Conservation (phyloP, 2,888 invertebrate genomes). For the Caenorhabditis becei region DNA sequence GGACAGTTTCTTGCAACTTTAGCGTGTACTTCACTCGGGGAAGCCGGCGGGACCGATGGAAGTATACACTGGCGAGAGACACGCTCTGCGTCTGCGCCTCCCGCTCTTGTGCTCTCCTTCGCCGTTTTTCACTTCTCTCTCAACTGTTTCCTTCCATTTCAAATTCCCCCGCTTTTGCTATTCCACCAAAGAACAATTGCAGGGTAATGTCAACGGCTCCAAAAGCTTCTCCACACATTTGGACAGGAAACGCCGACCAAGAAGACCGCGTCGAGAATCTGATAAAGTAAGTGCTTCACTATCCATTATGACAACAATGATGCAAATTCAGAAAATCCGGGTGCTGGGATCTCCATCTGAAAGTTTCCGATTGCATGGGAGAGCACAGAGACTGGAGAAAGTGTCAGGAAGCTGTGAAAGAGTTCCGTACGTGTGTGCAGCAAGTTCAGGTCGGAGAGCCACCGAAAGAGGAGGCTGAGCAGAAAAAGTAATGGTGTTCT, state of each 20-base stretch:
- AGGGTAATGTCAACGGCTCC: conserved; percentile 54
- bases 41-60: conserved; percentile 3
- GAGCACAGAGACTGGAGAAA: conserved; percentile 78
- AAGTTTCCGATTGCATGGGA: conserved; percentile 76
- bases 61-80: conserved; percentile 12
- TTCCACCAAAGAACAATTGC: conserved; percentile 14
- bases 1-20: conserved; percentile 11
- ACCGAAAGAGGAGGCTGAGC: conserved; percentile 28
- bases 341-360: conserved; percentile 77
- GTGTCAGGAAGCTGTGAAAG: conserved; percentile 73
- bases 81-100: conserved; percentile 30
- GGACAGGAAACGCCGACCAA: conserved; percentile 70
- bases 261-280: conserved; percentile 76
- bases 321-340: conserved; percentile 67
- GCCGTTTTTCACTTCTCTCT: conserved; percentile 6
- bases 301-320: background rate
- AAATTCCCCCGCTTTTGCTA: background rate
- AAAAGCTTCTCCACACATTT: conserved; percentile 50
- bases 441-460: conserved; percentile 41
- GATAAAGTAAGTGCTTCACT: conserved; percentile 66
- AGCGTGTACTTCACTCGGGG: conserved; percentile 56
- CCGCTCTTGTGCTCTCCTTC: conserved; percentile 5
- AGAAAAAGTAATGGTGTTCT: conserved; percentile 52
- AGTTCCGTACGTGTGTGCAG: conserved; percentile 51
- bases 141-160: conserved; percentile 4